Conservation (phyloP, 2,113 vertebrate species). For the Physeter macrocephalus region DNA sequence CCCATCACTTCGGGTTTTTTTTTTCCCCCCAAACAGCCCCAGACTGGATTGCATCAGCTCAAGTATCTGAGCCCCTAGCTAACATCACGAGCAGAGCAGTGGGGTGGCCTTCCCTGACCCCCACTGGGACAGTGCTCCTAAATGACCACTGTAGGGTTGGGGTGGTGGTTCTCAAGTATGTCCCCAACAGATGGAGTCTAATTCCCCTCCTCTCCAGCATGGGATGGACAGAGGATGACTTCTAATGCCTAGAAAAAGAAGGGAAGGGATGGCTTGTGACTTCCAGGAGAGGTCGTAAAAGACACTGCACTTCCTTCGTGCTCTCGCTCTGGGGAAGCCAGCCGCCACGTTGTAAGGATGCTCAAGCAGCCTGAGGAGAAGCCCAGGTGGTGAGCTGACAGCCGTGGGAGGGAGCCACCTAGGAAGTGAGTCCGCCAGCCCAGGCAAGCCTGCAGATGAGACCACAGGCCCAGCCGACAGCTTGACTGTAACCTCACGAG, state of each 20-base stretch:
- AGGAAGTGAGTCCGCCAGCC: not conserved
- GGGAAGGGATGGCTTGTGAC: not conserved
- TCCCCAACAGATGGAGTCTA: too few relatives aligned
- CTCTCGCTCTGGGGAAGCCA: not conserved
- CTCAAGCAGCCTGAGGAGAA: not conserved
- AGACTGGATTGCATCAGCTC: not conserved
- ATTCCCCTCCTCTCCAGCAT: not conserved
- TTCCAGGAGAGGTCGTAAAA: not conserved
- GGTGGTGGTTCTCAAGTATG: accelerated
- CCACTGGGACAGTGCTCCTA: not conserved
- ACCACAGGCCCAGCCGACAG: not conserved
- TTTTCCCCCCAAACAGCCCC: not conserved
- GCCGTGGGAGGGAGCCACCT: not conserved
- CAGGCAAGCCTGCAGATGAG: not conserved
- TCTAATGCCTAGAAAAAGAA: accelerated
- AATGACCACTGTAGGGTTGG: too few relatives aligned
- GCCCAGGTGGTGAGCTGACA: not conserved
- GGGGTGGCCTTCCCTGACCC: not conserved
- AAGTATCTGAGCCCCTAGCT: not conserved
- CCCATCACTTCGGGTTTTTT: not conserved
- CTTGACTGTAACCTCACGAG: not conserved
- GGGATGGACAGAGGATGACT: not conserved
- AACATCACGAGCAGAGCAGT: not conserved
- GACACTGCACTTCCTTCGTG: not conserved
- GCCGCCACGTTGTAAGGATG: not conserved